phyloP scores from a whole-genome alignment of 1,140 invertebrate species.

The Nasonia giraulti region DNA sequence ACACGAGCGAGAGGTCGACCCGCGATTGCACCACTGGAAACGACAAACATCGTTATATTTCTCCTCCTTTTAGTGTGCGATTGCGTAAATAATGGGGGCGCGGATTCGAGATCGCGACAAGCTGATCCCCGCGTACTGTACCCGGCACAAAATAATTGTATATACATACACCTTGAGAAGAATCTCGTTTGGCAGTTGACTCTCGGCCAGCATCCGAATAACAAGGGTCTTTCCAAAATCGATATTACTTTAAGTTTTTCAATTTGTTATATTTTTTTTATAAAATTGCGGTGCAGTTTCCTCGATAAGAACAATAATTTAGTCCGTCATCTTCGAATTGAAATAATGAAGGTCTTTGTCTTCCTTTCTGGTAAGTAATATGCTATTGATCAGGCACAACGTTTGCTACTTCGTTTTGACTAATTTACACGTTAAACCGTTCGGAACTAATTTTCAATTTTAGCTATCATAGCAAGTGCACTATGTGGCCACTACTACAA shows the following conservation, averaged over 20 bases:
- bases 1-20: too few species aligned
- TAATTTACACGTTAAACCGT: not conserved
- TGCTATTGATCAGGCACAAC: too few species aligned
- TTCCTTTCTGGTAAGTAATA: not conserved
- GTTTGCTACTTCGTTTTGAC: too few species aligned
- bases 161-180: not conserved
- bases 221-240: not conserved
- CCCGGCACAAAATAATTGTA: not conserved
- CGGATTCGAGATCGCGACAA: not conserved
- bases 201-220: not conserved
- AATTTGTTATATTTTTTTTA: too few species aligned
- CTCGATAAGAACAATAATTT: too few species aligned
- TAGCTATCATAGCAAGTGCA: constrained; percentile 10
- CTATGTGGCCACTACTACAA: constrained; percentile 58
- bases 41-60: not conserved
- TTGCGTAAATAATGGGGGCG: not conserved
- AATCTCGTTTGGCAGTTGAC: not conserved
- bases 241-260: too few species aligned
- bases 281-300: too few species aligned
- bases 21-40: not conserved
- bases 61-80: not conserved
- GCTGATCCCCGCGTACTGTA: not conserved
- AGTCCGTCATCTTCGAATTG: too few species aligned
- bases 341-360: too few species aligned
- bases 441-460: not conserved